These are phyloP conservation scores for Acronicta aceris DNA, from an alignment of 2,888 invertebrate species.

Conservation along the genomic window DNA sequence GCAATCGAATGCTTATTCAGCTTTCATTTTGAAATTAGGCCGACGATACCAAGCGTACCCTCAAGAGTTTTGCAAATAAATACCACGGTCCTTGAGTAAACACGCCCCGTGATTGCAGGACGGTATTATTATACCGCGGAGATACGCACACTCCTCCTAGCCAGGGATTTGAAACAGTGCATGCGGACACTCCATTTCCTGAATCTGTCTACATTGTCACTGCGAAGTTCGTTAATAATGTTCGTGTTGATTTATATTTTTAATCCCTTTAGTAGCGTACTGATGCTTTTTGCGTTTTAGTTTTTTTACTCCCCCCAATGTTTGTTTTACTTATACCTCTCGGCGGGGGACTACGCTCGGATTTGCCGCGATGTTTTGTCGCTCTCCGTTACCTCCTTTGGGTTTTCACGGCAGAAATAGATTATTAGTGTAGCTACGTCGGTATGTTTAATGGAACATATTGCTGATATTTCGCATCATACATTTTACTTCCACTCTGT, in stretches of 20 bases:
- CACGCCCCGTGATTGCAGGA: conserved; percentile 73
- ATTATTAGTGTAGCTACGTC: conserved; percentile 23
- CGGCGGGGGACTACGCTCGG: conserved; percentile 13
- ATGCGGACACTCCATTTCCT: conserved; percentile 53
- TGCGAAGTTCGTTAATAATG: conserved; percentile 17
- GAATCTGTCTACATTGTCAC: conserved; percentile 35
- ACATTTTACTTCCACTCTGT: conserved; percentile 19
- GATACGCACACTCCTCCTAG: conserved; percentile 38
- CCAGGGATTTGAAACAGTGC: conserved; percentile 41
- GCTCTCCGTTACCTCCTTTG: conserved; percentile 30
- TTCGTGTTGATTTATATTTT: conserved; percentile 16
- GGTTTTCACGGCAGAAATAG: conserved; percentile 32
- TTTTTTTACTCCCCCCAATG: conserved; percentile 21
- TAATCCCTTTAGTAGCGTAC: conserved; percentile 11
- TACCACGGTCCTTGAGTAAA: conserved; percentile 77
- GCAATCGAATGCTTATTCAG: conserved; percentile 80
- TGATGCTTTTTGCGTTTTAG: conserved; percentile 26
- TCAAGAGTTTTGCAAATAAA: conserved; percentile 84
- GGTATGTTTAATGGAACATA: conserved; percentile 35
- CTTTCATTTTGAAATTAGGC: conserved; percentile 79
- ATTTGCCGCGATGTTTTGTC: conserved; percentile 29
- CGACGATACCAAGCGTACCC: conserved; percentile 70
- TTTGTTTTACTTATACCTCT: conserved; percentile 16
- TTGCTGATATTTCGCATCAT: conserved; percentile 23
- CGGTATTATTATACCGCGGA: conserved; percentile 46